Percentiles rank a stretch among this genome's conserved stretches.
Evolutionary conservation across 2,888 invertebrate species (phyloP).

Genomic region (Plagodis pulveraria): DNA sequence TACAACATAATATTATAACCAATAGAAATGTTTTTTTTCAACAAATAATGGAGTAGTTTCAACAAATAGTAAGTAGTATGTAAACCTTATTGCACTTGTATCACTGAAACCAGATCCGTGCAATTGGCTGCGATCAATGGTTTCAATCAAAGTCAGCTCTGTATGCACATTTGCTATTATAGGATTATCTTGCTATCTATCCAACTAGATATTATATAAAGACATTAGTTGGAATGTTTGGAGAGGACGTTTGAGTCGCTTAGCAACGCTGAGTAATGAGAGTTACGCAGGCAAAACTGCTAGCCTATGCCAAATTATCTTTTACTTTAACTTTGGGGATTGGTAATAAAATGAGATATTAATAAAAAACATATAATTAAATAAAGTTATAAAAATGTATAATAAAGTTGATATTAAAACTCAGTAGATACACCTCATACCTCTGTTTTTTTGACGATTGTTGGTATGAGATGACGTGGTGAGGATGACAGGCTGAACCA

Average conservation of each 20-base stretch:
- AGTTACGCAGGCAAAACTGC: conserved; percentile 38
- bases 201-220: conserved; percentile 55
- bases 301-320: conserved; percentile 23
- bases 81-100: conserved; percentile 22
- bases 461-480: no score
- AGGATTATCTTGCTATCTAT: conserved; percentile 66
- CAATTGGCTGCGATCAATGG: conserved; percentile 36
- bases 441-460: no score
- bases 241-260: conserved; percentile 66
- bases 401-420: no score
- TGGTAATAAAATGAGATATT: no score
- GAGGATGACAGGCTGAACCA: no score
- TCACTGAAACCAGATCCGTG: conserved; percentile 32
- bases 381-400: no score
- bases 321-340: neutral
- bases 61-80: no score
- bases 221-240: conserved; percentile 58
- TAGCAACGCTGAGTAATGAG: conserved; percentile 52
- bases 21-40: neutral
- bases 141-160: conserved; percentile 42
- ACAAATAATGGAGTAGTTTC: no score
- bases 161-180: conserved; percentile 51
- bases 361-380: no score
- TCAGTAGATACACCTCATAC: no score
- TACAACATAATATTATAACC: no score